Evolutionary conservation across 1,140 invertebrate species (phyloP).

Genomic region (Leptonema lineaticorne): DNA sequence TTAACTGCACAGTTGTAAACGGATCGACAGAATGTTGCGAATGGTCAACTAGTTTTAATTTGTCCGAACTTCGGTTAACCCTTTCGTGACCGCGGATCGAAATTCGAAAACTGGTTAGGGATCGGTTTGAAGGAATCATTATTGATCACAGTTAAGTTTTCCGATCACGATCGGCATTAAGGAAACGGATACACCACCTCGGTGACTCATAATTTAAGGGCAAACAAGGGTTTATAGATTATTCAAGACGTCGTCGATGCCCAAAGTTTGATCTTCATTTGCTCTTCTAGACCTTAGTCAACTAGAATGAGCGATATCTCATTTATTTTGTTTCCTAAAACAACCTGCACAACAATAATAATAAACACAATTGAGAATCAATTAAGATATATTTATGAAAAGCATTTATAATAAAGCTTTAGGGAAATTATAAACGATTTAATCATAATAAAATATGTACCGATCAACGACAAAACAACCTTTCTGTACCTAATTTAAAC

Average conservation of each 20-base stretch:
- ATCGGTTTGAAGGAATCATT: no score
- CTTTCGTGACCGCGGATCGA: not conserved
- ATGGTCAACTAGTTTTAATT: constrained; percentile 27
- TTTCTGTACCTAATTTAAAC: no score
- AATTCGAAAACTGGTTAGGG: not conserved
- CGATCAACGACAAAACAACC: no score
- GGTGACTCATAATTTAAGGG: not conserved
- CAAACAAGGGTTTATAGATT: not conserved
- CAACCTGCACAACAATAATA: no score
- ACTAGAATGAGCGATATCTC: no score
- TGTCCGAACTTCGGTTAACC: not conserved
- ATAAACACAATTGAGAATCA: no score
- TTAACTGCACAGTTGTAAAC: constrained; percentile 8
- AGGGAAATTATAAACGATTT: no score
- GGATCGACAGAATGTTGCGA: constrained; percentile 22
- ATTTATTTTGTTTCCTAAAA: no score
- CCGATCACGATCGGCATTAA: constrained; percentile 22
- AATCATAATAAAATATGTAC: no score
- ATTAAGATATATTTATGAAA: no score
- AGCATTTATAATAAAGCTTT: no score
- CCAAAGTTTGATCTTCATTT: constrained; percentile 13
- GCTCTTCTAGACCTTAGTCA: no score
- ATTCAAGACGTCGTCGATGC: not conserved
- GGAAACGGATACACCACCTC: not conserved
- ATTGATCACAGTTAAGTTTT: not conserved